Percentiles rank a stretch among this genome's conserved stretches.
Conservation (phyloP, 2,888 invertebrate species). For the Euplagia quadripunctaria region DNA sequence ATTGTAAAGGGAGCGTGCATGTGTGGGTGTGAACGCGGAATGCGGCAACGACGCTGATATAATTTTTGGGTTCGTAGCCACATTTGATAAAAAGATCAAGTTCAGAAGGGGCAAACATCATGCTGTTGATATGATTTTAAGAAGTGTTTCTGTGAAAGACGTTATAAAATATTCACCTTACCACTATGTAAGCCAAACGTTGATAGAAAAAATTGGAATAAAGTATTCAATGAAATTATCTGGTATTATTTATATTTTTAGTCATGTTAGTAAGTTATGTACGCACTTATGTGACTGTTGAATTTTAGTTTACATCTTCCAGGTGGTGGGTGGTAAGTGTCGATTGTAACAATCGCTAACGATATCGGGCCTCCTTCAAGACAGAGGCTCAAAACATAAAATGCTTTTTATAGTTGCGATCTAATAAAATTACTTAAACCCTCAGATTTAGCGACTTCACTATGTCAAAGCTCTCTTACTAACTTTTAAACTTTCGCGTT, state of each 20-base stretch:
- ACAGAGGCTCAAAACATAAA: too few species aligned
- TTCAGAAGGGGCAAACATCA: slow-evolving; percentile 79
- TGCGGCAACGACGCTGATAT: slow-evolving; percentile 77
- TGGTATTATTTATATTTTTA: background rate
- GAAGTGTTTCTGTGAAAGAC: slow-evolving; percentile 45
- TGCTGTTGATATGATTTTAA: slow-evolving; percentile 61
- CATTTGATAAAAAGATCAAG: slow-evolving; percentile 85
- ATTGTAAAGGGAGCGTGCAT: slow-evolving; percentile 32
- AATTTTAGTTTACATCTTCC: too few species aligned
- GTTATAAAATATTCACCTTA: slow-evolving; percentile 15
- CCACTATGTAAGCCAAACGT: background rate
- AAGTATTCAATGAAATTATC: background rate
- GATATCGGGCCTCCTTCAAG: too few species aligned
- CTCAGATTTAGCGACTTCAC: too few species aligned
- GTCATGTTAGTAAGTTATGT: background rate
- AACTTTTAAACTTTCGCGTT: too few species aligned
- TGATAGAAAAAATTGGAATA: background rate
- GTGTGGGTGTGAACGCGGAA: slow-evolving; percentile 73
- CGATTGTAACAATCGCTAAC: too few species aligned
- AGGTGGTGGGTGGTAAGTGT: too few species aligned
- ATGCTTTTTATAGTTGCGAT: too few species aligned
- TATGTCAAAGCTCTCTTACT: too few species aligned
- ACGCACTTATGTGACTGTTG: background rate
- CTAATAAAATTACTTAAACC: too few species aligned
- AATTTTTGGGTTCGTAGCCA: slow-evolving; percentile 66